Evolutionary conservation across 2,888 invertebrate genomes (phyloP).

Genomic region (Andrena haemorrhoa): DNA sequence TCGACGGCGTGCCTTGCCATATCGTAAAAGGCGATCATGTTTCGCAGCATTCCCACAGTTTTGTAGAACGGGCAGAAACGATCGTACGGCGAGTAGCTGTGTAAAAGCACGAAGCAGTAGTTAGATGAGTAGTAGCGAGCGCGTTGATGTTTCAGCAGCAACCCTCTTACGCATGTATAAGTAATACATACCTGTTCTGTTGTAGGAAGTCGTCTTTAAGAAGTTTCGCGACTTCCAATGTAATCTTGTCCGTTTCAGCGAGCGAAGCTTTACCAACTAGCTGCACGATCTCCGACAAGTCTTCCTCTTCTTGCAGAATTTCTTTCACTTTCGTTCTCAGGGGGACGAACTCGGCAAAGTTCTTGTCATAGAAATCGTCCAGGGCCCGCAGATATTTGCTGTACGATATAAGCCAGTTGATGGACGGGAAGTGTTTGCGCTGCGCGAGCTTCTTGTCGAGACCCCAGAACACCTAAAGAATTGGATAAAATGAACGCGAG

Average conservation of each 20-base stretch:
- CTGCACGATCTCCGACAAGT: constrained; percentile 99
- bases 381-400: constrained; percentile 99
- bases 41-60: constrained; percentile 99
- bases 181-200: constrained; percentile 93
- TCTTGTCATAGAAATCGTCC: constrained; percentile 99
- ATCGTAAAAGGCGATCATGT: constrained; percentile 99
- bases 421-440: constrained; percentile 99
- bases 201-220: constrained; percentile 99
- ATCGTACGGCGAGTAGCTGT: constrained; percentile 95
- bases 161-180: background rate
- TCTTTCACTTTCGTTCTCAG: constrained; percentile 98
- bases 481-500: constrained; percentile 1
- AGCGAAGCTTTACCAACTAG: constrained; percentile 99
- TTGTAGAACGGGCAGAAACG: constrained; percentile 99
- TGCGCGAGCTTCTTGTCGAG: constrained; percentile 99
- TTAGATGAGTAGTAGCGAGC: too few species aligned
- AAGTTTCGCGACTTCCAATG: constrained; percentile 98
- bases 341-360: constrained; percentile 98
- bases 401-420: constrained; percentile 99
- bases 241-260: constrained; percentile 99
- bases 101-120: background rate
- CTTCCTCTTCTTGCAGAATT: constrained; percentile 99
- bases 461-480: constrained; percentile 96
- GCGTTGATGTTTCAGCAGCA: background rate
- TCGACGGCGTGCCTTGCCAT: constrained; percentile 99